A percentile compares a stretch with the other conserved stretches of the same genome.
Conservation (phyloP, 2,888 invertebrate genomes). For the Gandaritis pyraliata region DNA sequence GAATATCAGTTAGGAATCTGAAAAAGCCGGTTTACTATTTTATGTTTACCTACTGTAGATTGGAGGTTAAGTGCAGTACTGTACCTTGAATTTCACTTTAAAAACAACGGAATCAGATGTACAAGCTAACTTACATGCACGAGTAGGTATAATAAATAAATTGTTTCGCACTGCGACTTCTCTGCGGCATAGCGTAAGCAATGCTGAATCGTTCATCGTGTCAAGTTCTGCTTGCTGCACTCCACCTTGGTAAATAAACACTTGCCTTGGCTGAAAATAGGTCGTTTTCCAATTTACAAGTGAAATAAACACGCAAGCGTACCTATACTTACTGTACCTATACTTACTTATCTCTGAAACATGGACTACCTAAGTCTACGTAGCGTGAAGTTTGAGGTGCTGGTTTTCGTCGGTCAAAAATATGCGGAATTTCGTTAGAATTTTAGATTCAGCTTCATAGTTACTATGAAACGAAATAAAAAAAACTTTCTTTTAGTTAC, state of each 20-base stretch:
- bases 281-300: constrained; percentile 26
- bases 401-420: constrained; percentile 1
- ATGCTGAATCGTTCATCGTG: constrained; percentile 19
- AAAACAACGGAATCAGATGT: too few relatives aligned
- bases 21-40: too few relatives aligned
- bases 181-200: constrained; percentile 16
- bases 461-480: too few relatives aligned
- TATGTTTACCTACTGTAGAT: too few relatives aligned
- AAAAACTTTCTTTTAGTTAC: too few relatives aligned
- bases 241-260: constrained; percentile 19
- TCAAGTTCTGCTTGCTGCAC: constrained; percentile 14
- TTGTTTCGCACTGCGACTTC: constrained; percentile 26
- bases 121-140: too few relatives aligned
- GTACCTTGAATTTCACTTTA: too few relatives aligned
- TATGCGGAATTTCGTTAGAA: background rate
- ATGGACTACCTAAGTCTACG: background rate
- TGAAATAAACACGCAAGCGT: constrained; percentile 24
- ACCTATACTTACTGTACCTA: background rate
- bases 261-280: constrained; percentile 18
- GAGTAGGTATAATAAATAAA: background rate
- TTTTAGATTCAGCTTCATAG: background rate
- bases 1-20: too few relatives aligned
- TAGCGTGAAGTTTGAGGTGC: constrained; percentile 13
- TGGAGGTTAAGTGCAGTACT: too few relatives aligned
- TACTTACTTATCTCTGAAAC: constrained; percentile 1